Evolutionary conservation across 2,113 vertebrate genomes (phyloP), one percentile per base, ranked within the genome.

Genomic region (Centrocercus urophasianus): DNA sequence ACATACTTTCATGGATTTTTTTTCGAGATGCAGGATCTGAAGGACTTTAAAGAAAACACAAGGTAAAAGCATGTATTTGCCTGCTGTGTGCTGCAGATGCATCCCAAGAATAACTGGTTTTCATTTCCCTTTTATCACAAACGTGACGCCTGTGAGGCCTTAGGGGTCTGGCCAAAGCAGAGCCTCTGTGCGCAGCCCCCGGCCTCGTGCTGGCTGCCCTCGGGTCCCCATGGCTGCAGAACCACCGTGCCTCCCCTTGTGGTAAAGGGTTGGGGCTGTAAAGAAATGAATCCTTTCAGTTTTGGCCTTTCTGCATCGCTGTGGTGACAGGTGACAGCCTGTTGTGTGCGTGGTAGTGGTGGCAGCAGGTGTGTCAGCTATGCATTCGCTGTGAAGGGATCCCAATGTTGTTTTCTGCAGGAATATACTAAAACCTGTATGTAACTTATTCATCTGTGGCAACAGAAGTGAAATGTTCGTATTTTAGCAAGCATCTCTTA

Each of bases 281-380:
- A 45, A 76, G 19, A 32, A 67, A 42, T 19, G 42, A 72, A 45
- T 70, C 22, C 60, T 57, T 36, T 57, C 36, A 12, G 10, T 48
- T 83, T 66, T 57, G 54, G 36, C 40, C 10, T 72, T 85, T 80
- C 28, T 85, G 8, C 28, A 75, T 73, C 36, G 27, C 59, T 13
- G 0, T 20, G 15, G 25, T 48, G 30, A 28, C 28, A 16, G 15
- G 25, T 48, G 30, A 28, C 28, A 16, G 14, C 22, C 27, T 71
- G 34, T 27, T 28, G 0, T 11, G 30, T 24, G 6, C 3, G 6
- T 28, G 38, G 47, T 86, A 47, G 21, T 0, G 0, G 11, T 42
- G 60, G 22, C 13, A 13, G 11, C 14, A 34, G 21, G 1, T 2
- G 8, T 14, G 7, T 40, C 13, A 59, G 25, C 36, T 27, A 11